These are phyloP conservation scores for Miniopterus natalensis DNA, from an alignment of 2,113 vertebrate species.

Conservation along the genomic window DNA sequence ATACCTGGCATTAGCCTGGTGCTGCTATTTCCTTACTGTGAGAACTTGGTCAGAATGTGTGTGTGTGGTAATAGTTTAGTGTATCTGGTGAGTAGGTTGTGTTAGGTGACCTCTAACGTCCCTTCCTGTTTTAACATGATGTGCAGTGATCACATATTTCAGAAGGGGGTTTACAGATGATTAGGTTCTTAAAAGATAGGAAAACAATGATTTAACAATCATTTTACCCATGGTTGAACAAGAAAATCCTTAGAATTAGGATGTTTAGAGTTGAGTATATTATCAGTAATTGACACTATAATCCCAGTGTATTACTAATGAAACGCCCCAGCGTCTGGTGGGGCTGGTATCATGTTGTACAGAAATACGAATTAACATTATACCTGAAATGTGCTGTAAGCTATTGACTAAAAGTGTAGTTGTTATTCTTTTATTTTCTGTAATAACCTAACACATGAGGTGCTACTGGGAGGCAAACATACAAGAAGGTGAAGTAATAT, in stretches of 20 bases:
- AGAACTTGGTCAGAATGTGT: not conserved
- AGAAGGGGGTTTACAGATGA: not conserved
- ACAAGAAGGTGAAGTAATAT: not conserved
- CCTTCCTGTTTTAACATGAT: not conserved
- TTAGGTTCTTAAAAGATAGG: slow-evolving; percentile 17
- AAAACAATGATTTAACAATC: not conserved
- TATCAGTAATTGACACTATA: not conserved
- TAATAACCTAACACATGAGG: not conserved
- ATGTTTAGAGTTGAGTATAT: not conserved
- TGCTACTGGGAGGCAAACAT: not conserved
- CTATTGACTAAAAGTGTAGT: not conserved
- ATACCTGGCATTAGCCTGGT: not conserved
- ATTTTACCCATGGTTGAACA: not conserved
- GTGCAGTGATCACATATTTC: not conserved
- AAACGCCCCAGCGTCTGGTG: not conserved
- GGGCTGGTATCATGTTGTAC: not conserved
- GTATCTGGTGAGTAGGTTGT: not conserved
- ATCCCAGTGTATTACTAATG: not conserved
- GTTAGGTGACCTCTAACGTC: not conserved
- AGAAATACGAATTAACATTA: not conserved
- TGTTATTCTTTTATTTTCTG: slow-evolving; percentile 30
- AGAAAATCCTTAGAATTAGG: slow-evolving; percentile 33
- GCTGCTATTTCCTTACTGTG: not conserved
- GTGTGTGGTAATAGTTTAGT: not conserved
- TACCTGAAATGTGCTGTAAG: not conserved